Conservation (phyloP, 2,797 vertebrate genomes). For the Sparus aurata region DNA sequence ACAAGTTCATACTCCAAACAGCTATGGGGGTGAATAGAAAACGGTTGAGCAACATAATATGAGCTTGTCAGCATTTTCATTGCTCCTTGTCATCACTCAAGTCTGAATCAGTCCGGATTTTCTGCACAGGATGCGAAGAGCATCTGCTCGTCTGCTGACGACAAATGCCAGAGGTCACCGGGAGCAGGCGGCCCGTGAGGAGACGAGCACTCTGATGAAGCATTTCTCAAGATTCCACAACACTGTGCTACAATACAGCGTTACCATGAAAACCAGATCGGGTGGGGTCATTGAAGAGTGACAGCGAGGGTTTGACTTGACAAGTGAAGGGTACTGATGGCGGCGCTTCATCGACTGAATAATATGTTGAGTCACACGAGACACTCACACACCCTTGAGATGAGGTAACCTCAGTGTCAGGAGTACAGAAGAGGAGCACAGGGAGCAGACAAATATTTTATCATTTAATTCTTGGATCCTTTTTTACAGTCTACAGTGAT, state of each 20-base stretch:
- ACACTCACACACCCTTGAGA: slow-evolving; percentile 45
- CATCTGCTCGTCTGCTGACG: slow-evolving; percentile 55
- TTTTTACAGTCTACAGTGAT: neutral
- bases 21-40: neutral
- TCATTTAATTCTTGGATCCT: neutral
- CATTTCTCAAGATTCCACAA: slow-evolving; percentile 77
- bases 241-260: slow-evolving; percentile 67
- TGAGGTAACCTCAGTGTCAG: slow-evolving; percentile 33
- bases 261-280: slow-evolving; percentile 69
- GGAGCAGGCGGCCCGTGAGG: slow-evolving; percentile 5
- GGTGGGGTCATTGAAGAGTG: slow-evolving; percentile 43
- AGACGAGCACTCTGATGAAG: slow-evolving; percentile 53
- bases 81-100: slow-evolving; percentile 36
- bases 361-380: slow-evolving; percentile 53
- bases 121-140: slow-evolving; percentile 77
- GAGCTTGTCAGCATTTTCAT: slow-evolving; percentile 62
- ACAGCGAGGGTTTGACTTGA: slow-evolving; percentile 43
- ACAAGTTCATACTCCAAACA: slow-evolving; percentile 37
- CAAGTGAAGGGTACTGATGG: slow-evolving; percentile 31
- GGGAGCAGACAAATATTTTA: slow-evolving; percentile 2
- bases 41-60: slow-evolving; percentile 59
- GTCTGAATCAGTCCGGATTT: slow-evolving; percentile 68
- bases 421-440: slow-evolving; percentile 20
- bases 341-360: slow-evolving; percentile 37
- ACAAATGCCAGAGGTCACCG: slow-evolving; percentile 53